Conservation (phyloP, 1,140 invertebrate species). For the Geopemphigus sp. region DNA sequence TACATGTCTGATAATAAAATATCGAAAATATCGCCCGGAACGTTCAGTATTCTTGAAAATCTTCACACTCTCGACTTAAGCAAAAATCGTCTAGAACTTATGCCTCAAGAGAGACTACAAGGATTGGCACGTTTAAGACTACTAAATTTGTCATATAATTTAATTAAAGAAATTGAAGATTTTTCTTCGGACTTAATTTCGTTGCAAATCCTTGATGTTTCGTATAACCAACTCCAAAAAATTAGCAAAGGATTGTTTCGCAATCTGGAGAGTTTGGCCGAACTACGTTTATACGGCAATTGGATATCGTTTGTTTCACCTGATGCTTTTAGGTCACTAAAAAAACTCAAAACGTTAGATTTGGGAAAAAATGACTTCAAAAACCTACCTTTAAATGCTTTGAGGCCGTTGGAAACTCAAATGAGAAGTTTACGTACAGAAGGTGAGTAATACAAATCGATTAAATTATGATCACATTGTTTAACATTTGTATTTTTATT, state of each 20-base stretch:
- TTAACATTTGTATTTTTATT: background rate
- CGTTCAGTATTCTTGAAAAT: constrained; percentile 73
- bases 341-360: constrained; percentile 76
- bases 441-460: constrained; percentile 62
- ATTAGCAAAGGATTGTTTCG: constrained; percentile 74
- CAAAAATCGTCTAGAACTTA: constrained; percentile 76
- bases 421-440: constrained; percentile 72
- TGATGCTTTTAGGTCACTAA: constrained; percentile 76
- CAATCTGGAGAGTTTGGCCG: constrained; percentile 69
- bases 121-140: constrained; percentile 70
- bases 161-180: constrained; percentile 76
- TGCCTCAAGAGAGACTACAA: constrained; percentile 80
- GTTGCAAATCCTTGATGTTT: constrained; percentile 76
- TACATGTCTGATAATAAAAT: constrained; percentile 74
- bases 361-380: constrained; percentile 81
- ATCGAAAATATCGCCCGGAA: constrained; percentile 76
- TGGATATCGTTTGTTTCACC: constrained; percentile 74
- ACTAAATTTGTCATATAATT: constrained; percentile 81
- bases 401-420: constrained; percentile 75
- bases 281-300: constrained; percentile 78
- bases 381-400: constrained; percentile 72
- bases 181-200: constrained; percentile 75
- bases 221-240: constrained; percentile 76
- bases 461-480: background rate
- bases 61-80: constrained; percentile 79